These are phyloP conservation scores for Rhynchotus rufescens DNA, from an alignment of 2,797 vertebrate species.

Conservation along the genomic window DNA sequence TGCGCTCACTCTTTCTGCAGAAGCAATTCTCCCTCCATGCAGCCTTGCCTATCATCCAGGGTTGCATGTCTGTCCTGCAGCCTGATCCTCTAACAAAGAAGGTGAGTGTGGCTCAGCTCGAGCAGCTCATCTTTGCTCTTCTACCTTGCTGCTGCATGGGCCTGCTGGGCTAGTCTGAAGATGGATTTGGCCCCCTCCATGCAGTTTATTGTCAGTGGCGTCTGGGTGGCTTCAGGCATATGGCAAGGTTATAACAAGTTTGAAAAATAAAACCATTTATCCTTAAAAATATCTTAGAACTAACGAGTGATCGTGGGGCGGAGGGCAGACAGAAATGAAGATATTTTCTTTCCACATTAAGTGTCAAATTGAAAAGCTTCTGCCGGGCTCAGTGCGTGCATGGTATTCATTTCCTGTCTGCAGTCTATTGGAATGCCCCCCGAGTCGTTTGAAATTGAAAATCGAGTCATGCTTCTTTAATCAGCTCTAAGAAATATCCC, in stretches of 20 bases:
- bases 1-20: neutral
- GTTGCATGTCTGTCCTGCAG: neutral
- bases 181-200: neutral
- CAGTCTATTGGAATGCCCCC: constrained; percentile 81
- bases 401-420: constrained; percentile 88
- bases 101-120: neutral
- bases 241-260: neutral
- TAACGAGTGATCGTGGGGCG: neutral
- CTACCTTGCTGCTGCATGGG: neutral
- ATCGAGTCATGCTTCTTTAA: constrained; percentile 89
- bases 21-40: neutral
- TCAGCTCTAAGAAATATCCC: constrained; percentile 83
- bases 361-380: constrained; percentile 82
- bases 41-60: neutral
- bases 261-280: constrained; percentile 18
- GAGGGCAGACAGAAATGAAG: constrained; percentile 59
- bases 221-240: constrained; percentile 49
- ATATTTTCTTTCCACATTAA: constrained; percentile 71
- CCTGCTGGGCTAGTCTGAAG: neutral
- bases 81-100: neutral
- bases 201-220: neutral
- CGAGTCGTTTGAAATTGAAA: constrained; percentile 87
- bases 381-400: constrained; percentile 77
- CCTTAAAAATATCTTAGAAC: constrained; percentile 44
- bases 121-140: neutral